phyloP scores from a whole-genome alignment of 2,888 invertebrate species.

The Plagodis pulveraria region DNA sequence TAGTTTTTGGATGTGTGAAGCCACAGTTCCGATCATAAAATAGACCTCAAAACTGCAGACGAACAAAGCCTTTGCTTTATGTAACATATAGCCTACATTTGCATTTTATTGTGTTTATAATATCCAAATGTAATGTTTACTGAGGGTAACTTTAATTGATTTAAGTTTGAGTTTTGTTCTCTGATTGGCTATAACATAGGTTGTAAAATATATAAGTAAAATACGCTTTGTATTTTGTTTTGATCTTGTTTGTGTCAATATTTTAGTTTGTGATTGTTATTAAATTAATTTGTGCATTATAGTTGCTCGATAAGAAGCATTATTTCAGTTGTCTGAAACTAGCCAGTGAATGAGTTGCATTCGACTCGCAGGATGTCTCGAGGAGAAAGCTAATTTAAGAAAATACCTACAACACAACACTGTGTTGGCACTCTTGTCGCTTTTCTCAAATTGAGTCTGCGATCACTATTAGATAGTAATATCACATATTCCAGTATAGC shows the following conservation, averaged over 20 bases:
- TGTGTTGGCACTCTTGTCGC: too few relatives aligned
- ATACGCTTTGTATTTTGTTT: slow-evolving; percentile 12
- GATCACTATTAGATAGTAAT: too few relatives aligned
- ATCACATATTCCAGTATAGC: too few relatives aligned
- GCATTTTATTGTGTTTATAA: slow-evolving; percentile 1
- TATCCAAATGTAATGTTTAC: slow-evolving; percentile 7
- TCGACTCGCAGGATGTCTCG: too few relatives aligned
- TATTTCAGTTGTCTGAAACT: not conserved
- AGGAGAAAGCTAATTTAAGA: too few relatives aligned
- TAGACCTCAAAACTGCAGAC: not conserved
- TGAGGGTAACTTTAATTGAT: slow-evolving; percentile 8
- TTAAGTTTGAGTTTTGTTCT: not conserved
- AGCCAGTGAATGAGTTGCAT: too few relatives aligned
- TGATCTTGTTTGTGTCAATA: slow-evolving; percentile 15
- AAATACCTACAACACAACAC: too few relatives aligned
- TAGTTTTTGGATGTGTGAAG: slow-evolving; percentile 26
- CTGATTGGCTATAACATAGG: slow-evolving; percentile 3
- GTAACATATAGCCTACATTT: not conserved
- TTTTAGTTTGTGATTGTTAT: not conserved
- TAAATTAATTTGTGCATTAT: not conserved
- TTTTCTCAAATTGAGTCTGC: too few relatives aligned
- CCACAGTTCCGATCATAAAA: not conserved
- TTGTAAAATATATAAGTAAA: slow-evolving; percentile 5
- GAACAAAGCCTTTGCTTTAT: slow-evolving; percentile 15
- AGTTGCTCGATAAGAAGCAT: not conserved